These are phyloP conservation scores for Agrypnus murinus DNA, from an alignment of 2,888 invertebrate species.

Conservation along the genomic window DNA sequence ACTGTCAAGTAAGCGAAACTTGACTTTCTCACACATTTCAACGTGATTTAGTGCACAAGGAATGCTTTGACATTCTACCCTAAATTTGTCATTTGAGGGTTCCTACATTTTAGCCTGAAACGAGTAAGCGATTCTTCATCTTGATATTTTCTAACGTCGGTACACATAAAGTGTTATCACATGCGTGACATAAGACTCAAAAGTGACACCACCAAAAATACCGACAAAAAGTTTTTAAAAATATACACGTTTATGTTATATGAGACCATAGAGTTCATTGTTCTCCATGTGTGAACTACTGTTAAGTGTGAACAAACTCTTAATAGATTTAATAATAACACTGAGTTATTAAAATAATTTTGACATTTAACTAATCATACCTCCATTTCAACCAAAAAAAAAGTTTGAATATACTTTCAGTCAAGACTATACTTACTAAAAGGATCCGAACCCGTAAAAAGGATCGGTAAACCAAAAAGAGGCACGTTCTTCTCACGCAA, in stretches of 20 bases:
- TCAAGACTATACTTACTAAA: no score
- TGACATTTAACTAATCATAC: no score
- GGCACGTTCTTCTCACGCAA: slow-evolving; percentile 9
- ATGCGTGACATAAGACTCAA: neutral
- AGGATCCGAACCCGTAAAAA: neutral
- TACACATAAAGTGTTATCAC: neutral
- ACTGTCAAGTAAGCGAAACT: slow-evolving; percentile 20
- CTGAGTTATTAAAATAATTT: no score
- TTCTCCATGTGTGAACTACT: neutral
- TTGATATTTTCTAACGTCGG: neutral
- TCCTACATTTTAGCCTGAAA: slow-evolving; percentile 25
- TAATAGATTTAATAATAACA: no score
- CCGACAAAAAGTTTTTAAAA: neutral
- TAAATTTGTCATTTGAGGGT: slow-evolving; percentile 39
- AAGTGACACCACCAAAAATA: neutral
- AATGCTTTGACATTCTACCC: slow-evolving; percentile 31
- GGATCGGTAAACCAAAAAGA: neutral
- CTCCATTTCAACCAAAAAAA: no score
- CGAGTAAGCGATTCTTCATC: slow-evolving; percentile 39
- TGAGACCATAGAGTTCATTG: slow-evolving; percentile 13
- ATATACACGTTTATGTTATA: neutral
- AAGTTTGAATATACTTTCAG: no score
- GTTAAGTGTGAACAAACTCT: no score
- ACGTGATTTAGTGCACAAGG: slow-evolving; percentile 35
- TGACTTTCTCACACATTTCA: slow-evolving; percentile 29